These are phyloP conservation scores for Drosophila setifemur DNA, from an alignment of 1,140 invertebrate species.

Conservation along the genomic window DNA sequence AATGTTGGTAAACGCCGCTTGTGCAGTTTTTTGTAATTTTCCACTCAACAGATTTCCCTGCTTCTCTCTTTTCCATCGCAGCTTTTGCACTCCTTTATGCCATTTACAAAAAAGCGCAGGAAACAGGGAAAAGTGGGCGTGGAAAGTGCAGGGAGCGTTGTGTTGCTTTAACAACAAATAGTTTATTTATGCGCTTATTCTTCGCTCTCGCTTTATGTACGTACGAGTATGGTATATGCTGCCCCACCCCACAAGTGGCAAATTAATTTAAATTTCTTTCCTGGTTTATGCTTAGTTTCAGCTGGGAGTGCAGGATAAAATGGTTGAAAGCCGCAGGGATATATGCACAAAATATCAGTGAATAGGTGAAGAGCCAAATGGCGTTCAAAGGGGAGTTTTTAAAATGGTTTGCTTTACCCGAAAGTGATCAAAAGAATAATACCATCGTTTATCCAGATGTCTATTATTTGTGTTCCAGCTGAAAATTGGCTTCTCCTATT, in stretches of 20 bases:
- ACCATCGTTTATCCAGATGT: too few species aligned
- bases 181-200: constrained; percentile 69
- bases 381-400: neutral
- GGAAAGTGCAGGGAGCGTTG: constrained; percentile 15
- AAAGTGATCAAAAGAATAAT: too few species aligned
- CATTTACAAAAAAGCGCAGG: constrained; percentile 19
- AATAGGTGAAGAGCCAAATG: neutral
- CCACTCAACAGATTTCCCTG: constrained; percentile 65
- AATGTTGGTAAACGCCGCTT: constrained; percentile 62
- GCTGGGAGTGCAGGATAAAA: constrained; percentile 1
- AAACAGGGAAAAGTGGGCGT: constrained; percentile 14
- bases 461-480: neutral
- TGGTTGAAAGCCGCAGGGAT: neutral
- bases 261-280: constrained; percentile 34
- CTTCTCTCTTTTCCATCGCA: neutral
- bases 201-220: constrained; percentile 34
- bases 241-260: neutral
- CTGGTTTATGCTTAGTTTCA: constrained; percentile 29
- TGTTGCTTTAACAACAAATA: constrained; percentile 51
- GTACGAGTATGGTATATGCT: constrained; percentile 8
- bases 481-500: neutral
- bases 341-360: constrained; percentile 3
- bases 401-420: constrained; percentile 2
- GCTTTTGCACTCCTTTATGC: constrained; percentile 7
- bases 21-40: constrained; percentile 76